These are phyloP conservation scores for Eupithecia subfuscata DNA, from an alignment of 2,888 invertebrate species.

Conservation along the genomic window DNA sequence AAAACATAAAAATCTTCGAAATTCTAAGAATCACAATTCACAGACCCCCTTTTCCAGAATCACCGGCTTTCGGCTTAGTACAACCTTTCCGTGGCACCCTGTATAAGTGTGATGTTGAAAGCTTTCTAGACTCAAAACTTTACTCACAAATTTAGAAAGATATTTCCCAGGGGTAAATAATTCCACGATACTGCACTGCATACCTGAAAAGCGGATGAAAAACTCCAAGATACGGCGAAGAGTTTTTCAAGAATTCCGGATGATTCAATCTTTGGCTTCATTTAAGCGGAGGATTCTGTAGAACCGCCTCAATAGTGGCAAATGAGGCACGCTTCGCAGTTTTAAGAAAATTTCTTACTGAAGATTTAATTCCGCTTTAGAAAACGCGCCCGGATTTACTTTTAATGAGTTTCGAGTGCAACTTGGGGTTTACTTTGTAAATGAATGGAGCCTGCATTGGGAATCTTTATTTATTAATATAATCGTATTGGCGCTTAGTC, in stretches of 20 bases:
- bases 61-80: too few relatives aligned
- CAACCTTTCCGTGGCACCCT: too few relatives aligned
- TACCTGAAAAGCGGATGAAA: slow-evolving; percentile 31
- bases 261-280: slow-evolving; percentile 66
- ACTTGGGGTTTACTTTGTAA: slow-evolving; percentile 78
- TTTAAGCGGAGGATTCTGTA: slow-evolving; percentile 64
- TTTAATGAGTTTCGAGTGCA: slow-evolving; percentile 82
- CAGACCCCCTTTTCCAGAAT: too few relatives aligned
- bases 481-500: slow-evolving; percentile 41
- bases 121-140: neutral
- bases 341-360: slow-evolving; percentile 78
- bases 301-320: slow-evolving; percentile 77
- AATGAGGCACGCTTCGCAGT: slow-evolving; percentile 79
- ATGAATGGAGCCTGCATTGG: slow-evolving; percentile 67
- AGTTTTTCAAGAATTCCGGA: slow-evolving; percentile 58
- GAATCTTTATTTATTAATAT: slow-evolving; percentile 56
- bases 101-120: neutral
- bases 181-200: neutral
- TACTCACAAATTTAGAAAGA: neutral
- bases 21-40: too few relatives aligned
- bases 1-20: too few relatives aligned
- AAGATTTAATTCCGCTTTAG: slow-evolving; percentile 79
- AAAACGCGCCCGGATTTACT: slow-evolving; percentile 81
- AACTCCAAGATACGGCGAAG: slow-evolving; percentile 18
- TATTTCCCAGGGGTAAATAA: neutral